phyloP scores from a whole-genome alignment of 2,113 vertebrate genomes.

The Vireo altiloquus region DNA sequence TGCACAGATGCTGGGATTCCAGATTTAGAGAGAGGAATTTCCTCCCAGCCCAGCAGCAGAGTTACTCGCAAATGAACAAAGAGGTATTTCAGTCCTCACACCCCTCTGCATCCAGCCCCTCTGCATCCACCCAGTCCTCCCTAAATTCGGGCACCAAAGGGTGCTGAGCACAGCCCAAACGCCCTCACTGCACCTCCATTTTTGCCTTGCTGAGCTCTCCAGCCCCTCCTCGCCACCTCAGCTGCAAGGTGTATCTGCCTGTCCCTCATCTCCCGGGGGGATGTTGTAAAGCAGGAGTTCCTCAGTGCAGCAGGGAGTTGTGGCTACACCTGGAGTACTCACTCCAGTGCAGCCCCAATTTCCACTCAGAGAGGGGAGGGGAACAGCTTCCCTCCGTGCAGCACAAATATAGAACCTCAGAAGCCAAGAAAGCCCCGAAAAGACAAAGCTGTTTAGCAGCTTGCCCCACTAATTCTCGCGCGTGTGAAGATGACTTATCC shows the following conservation, averaged over 20 bases:
- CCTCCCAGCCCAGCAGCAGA: not conserved
- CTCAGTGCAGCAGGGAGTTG: not conserved
- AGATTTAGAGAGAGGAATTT: not conserved
- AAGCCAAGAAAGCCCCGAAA: not conserved
- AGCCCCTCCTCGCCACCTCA: not conserved
- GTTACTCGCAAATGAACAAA: not conserved
- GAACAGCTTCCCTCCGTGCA: not conserved
- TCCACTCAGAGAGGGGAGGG: not conserved
- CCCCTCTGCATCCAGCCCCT: not conserved
- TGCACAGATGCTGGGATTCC: not conserved
- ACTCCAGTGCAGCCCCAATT: not conserved
- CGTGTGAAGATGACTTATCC: not conserved
- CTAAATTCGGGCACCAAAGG: accelerated
- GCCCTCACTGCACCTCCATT: accelerated
- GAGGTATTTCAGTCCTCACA: not conserved
- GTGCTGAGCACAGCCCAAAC: not conserved
- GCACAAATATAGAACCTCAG: not conserved
- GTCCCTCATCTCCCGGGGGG: not conserved
- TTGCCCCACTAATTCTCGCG: not conserved
- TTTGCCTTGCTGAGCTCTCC: not conserved
- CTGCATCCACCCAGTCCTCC: not conserved
- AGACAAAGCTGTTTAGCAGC: not conserved
- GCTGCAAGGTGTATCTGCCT: not conserved
- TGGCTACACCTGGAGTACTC: accelerated
- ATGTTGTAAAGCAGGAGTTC: not conserved